Percentiles rank a stretch among this genome's conserved stretches.
phyloP scores from a whole-genome alignment of 2,113 vertebrate species.

The Dromas ardeola region DNA sequence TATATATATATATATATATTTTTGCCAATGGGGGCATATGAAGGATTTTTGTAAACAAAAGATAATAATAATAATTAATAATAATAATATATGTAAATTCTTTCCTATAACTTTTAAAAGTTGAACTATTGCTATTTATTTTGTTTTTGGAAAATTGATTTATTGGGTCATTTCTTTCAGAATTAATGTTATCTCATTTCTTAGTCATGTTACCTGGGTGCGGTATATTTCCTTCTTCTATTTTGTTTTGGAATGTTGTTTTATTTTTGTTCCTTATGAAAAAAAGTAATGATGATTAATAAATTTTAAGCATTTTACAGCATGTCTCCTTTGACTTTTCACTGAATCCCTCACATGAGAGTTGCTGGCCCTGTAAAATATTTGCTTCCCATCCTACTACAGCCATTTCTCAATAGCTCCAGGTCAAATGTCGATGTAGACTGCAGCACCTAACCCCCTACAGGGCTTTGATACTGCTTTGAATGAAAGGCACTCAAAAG shows the following conservation, averaged over 20 bases:
- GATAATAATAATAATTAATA: constrained; percentile 29
- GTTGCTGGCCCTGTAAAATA: not conserved
- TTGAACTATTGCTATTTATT: constrained; percentile 65
- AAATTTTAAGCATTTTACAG: constrained; percentile 68
- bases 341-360: not conserved
- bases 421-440: not conserved
- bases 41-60: constrained; percentile 60
- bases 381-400: not conserved
- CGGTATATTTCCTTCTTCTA: constrained; percentile 32
- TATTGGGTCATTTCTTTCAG: constrained; percentile 34
- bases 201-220: constrained; percentile 31
- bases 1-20: constrained; percentile 21
- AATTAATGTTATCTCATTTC: constrained; percentile 7
- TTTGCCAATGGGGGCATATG: constrained; percentile 47
- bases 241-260: constrained; percentile 25
- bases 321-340: not conserved
- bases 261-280: constrained; percentile 35
- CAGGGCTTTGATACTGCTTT: not conserved
- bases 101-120: constrained; percentile 40
- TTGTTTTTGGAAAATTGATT: constrained; percentile 20
- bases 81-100: constrained; percentile 42
- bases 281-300: constrained; percentile 49
- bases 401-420: not conserved
- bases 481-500: not conserved
- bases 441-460: not conserved